Evolutionary conservation across 2,113 vertebrate species (phyloP), one percentile per base, ranked within the genome.

Genomic region (Hypomesus transpacificus): DNA sequence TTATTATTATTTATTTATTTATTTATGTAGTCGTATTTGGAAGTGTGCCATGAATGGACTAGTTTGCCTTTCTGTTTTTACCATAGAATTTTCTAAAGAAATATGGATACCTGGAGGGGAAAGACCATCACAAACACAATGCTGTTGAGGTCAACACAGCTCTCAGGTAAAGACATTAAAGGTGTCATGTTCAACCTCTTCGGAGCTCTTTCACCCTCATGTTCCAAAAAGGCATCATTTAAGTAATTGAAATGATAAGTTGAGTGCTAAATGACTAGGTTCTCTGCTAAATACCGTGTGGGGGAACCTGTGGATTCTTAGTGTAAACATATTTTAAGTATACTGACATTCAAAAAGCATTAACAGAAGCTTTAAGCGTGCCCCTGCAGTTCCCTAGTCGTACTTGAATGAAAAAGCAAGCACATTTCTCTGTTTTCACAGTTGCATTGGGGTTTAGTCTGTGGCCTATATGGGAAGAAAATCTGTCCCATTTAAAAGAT

Each of bases 21-120:
- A 34, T 34, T 26, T 26, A 26, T 26, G 24, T 26, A 3, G 24
- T 26, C 24, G 2, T 26, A 26, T 26, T 26, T 0, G 3, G 7
- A 18, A 46, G 24, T 59, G 20, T 61, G 31, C 14, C 20, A 24
- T 22, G n/a, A 14, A 6, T 17, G 17, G 16, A 17, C 50, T 61
- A 52, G 26, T 39, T 22, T 50, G 52, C 54, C 69, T 22, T 65
- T 16, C 3, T 56, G n/a, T 14, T 64, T 65, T 5, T 61, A 28
- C 4, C 28, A 17, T 31, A 75, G 74, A 52, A 16, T 39, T 75
- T 75, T 24, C 61, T 75, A 68, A 68, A 70, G 74, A 70, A 70
- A 61, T 75, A 75, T 66, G 74, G 68, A 11, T 75, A 75, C 14
- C 74, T 75, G 5, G 67, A 58, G 22, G 51, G 70, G 74, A 68